These are phyloP conservation scores for Nysson spinosus DNA, from an alignment of 2,888 invertebrate species.

Conservation along the genomic window DNA sequence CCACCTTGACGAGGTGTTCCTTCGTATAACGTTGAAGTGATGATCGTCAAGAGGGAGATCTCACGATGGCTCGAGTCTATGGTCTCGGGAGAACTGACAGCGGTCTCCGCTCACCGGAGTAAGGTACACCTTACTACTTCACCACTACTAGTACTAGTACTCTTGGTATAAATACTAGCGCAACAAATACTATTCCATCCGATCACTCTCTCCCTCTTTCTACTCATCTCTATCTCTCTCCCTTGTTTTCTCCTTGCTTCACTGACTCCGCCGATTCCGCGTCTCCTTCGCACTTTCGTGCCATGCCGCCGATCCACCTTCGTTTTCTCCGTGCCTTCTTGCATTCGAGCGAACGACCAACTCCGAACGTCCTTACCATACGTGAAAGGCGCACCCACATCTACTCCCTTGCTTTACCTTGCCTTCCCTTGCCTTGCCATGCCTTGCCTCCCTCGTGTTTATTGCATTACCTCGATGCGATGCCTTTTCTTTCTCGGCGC, in stretches of 20 bases:
- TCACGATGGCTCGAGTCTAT: slow-evolving; percentile 68
- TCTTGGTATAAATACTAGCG: slow-evolving; percentile 56
- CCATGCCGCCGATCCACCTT: slow-evolving; percentile 56
- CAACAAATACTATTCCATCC: slow-evolving; percentile 44
- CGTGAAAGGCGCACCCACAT: slow-evolving; percentile 62
- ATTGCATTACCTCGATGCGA: too few species aligned
- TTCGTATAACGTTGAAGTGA: slow-evolving; percentile 34
- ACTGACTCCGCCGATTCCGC: slow-evolving; percentile 15
- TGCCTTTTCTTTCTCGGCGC: too few species aligned
- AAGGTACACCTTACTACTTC: slow-evolving; percentile 69
- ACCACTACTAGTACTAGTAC: slow-evolving; percentile 58
- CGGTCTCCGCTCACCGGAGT: slow-evolving; percentile 70
- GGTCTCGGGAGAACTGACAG: slow-evolving; percentile 71
- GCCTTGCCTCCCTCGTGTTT: slow-evolving; percentile 48
- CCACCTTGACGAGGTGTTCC: slow-evolving; percentile 39
- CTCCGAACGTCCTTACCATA: slow-evolving; percentile 55
- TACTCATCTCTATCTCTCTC: slow-evolving; percentile 10
- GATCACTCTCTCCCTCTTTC: slow-evolving; percentile 53
- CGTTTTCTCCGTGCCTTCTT: slow-evolving; percentile 48
- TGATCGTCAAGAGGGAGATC: slow-evolving; percentile 58
- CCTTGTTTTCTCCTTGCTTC: slow-evolving; percentile 4
- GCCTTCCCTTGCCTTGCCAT: too few species aligned
- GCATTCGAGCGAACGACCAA: slow-evolving; percentile 30
- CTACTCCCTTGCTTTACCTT: slow-evolving; percentile 26
- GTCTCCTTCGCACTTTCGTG: slow-evolving; percentile 31